Conservation (phyloP, 2,888 invertebrate genomes). For the Drosophila maculinotata region DNA sequence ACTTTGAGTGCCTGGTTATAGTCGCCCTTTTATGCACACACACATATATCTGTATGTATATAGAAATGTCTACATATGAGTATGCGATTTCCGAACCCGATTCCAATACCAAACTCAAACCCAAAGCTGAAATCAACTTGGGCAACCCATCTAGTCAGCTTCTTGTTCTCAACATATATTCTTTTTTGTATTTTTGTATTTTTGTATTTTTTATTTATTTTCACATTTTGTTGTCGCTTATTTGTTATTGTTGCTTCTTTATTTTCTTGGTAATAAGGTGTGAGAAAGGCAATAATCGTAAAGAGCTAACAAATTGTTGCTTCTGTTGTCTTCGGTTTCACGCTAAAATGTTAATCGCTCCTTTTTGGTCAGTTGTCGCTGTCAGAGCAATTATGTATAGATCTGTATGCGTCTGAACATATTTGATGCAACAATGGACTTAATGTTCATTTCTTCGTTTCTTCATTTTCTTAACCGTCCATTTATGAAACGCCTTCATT, state of each 20-base stretch:
- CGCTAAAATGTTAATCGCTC: conserved; percentile 78
- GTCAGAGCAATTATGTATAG: conserved; percentile 52
- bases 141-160: conserved; percentile 32
- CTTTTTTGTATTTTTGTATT: conserved; percentile 30
- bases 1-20: conserved; percentile 32
- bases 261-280: conserved; percentile 82
- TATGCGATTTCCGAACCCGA: conserved; percentile 61
- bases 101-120: conserved; percentile 24
- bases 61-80: conserved; percentile 33
- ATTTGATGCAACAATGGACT: too few relatives aligned
- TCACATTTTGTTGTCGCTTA: conserved; percentile 70
- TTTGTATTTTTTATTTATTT: conserved; percentile 47
- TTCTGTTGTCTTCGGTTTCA: conserved; percentile 60
- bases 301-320: conserved; percentile 81
- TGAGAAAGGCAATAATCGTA: conserved; percentile 83
- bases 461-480: too few relatives aligned
- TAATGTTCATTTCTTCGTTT: too few relatives aligned
- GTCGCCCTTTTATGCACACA: conserved; percentile 9
- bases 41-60: conserved; percentile 3
- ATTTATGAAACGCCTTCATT: too few relatives aligned
- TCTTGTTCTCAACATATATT: conserved; percentile 41
- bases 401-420: conserved; percentile 1
- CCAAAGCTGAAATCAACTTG: conserved; percentile 15
- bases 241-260: conserved; percentile 63
- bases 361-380: conserved; percentile 49